phyloP scores from a whole-genome alignment of 2,888 invertebrate species.

The Microchrysa polita region DNA sequence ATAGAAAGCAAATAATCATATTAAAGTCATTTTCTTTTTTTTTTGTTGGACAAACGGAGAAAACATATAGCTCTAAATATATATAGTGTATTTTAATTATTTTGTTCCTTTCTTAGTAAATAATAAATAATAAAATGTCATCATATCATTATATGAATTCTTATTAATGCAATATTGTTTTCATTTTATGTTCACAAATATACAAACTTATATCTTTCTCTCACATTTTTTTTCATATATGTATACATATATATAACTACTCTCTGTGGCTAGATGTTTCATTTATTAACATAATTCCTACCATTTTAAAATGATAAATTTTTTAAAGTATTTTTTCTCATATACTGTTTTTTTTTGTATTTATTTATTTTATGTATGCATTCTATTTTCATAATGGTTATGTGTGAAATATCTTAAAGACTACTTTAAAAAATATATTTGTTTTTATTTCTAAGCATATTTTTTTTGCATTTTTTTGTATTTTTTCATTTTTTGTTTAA shows the following conservation, averaged over 20 bases:
- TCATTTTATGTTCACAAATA: conserved; percentile 16
- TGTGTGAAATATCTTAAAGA: conserved; percentile 14
- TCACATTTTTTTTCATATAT: conserved; percentile 5
- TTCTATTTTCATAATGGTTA: conserved; percentile 21
- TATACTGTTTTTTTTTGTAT: conserved; percentile 23
- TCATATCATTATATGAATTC: conserved; percentile 23
- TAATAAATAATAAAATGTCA: conserved; percentile 39
- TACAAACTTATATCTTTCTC: conserved; percentile 23
- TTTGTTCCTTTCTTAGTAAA: conserved; percentile 37
- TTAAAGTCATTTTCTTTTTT: not conserved
- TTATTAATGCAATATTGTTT: conserved; percentile 20
- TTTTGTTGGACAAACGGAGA: conserved; percentile 9
- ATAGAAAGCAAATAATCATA: conserved; percentile 12
- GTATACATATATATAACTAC: not conserved
- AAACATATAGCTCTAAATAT: conserved; percentile 15
- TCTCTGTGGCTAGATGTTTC: conserved; percentile 8
- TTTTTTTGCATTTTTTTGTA: conserved; percentile 26
- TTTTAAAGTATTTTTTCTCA: conserved; percentile 6
- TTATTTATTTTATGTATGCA: conserved; percentile 5
- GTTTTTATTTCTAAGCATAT: conserved; percentile 29
- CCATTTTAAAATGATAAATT: conserved; percentile 20
- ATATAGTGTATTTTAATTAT: conserved; percentile 14
- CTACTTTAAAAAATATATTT: conserved; percentile 35
- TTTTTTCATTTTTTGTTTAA: conserved; percentile 1
- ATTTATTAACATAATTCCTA: not conserved